Conservation (phyloP, 2,888 invertebrate species). For the Rhogogaster chlorosoma region DNA sequence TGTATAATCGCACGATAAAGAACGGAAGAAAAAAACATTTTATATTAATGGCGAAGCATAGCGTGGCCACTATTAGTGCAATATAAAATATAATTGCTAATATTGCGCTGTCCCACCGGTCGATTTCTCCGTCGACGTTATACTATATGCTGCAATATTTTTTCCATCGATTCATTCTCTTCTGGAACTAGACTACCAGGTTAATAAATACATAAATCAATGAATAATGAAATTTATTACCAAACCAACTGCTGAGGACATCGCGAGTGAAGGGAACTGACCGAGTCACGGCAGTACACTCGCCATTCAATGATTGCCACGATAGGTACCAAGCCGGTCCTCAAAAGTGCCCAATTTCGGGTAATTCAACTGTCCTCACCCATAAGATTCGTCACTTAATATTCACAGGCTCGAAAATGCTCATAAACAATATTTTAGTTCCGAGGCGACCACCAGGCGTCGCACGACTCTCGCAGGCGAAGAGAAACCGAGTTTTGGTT, state of each 20-base stretch:
- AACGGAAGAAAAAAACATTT: not conserved
- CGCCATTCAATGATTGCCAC: not conserved
- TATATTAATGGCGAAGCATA: not conserved
- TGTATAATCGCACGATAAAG: not conserved
- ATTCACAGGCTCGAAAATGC: not conserved
- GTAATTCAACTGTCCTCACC: not conserved
- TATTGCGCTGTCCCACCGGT: not conserved
- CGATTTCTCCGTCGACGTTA: not conserved
- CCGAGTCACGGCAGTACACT: not conserved
- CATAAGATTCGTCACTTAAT: not conserved
- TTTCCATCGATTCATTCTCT: slow-evolving; percentile 8
- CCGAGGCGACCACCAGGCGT: not conserved
- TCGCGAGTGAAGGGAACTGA: slow-evolving; percentile 13
- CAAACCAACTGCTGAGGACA: not conserved
- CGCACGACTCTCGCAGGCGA: not conserved
- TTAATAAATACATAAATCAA: slow-evolving; percentile 39
- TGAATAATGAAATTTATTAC: not conserved
- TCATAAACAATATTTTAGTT: not conserved
- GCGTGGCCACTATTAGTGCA: not conserved
- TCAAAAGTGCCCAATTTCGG: not conserved
- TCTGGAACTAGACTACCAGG: slow-evolving; percentile 13
- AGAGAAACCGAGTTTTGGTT: not conserved
- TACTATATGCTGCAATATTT: not conserved
- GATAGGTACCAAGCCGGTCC: not conserved
- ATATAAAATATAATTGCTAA: not conserved